Conservation (phyloP, 2,113 vertebrate genomes). For the Gracilinanus agilis region DNA sequence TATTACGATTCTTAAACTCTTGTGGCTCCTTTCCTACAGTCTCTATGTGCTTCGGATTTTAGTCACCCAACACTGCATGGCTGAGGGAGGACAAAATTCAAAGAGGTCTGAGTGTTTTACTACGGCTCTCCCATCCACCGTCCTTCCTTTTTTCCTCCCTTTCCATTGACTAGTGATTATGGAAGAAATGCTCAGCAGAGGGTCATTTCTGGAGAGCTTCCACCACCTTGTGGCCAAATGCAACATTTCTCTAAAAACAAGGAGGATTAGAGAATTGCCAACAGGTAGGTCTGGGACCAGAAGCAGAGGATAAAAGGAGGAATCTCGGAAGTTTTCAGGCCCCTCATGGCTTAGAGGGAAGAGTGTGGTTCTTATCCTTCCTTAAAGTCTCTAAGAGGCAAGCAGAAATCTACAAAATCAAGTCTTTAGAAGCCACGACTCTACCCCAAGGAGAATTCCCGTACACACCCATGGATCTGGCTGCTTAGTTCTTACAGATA, state of each 20-base stretch:
- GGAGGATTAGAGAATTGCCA: not conserved
- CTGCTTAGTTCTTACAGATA: slow-evolving; percentile 76
- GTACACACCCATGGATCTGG: too few species aligned
- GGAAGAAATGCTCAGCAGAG: not conserved
- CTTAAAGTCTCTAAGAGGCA: not conserved
- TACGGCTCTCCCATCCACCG: not conserved
- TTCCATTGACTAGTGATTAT: not conserved
- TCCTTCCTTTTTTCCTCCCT: not conserved
- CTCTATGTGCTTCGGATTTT: not conserved
- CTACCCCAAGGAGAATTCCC: too few species aligned
- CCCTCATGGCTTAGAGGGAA: not conserved
- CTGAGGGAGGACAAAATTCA: not conserved
- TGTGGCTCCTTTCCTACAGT: not conserved
- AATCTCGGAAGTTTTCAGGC: not conserved
- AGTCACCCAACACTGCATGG: not conserved
- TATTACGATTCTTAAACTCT: not conserved
- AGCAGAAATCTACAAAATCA: too few species aligned
- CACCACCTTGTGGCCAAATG: not conserved
- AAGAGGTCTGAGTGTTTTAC: not conserved
- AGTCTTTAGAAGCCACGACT: too few species aligned
- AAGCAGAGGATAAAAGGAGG: not conserved
- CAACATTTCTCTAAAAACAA: not conserved
- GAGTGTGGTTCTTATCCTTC: not conserved
- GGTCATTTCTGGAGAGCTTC: not conserved
- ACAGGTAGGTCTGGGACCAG: not conserved